Base-by-base conservation (phyloP, 2,888 invertebrate genomes). In the Dynastes tityus region DNA sequence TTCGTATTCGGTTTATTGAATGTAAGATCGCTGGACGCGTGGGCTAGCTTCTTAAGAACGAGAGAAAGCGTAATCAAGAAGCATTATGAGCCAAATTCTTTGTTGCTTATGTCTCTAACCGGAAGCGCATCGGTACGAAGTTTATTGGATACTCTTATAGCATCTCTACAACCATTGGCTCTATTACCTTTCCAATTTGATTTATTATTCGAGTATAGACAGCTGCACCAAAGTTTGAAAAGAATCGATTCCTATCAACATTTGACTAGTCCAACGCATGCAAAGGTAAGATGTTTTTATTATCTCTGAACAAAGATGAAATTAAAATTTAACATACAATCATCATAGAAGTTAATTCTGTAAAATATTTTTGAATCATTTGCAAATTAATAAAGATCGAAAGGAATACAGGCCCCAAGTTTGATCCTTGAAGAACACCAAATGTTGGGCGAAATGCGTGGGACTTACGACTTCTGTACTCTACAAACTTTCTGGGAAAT, bases 1-100 rank as follows among this genome's bases (percentile, higher is more conserved):
- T 97, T 97, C 87, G 93, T 96, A 81, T 93, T 96, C 86, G 97
- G 96, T 64, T 90, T 97, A 80, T 90, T 97, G 76, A 97, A 97
- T 88, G 93, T 96, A 77, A 92, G 95, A 82, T 95, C 96, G n/a
- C 90, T 97, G 83, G 97, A 97, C 85, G 96, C 96, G 49, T 97
- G 97, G 97, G 92, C 96, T 82, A 95, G 95, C 78, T 97, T 96
- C 87, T 91, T 97, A 75, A 92, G 95, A 82, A 95, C 96, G 13
- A 92, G 97, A 82, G 97, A 97, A 87, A 94, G 94, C 22, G 92
- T 96, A 22, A 90, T 97, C 73, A 92, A 93, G 61, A 95, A 95
- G 85, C 96, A 97, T 87, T 97, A 97, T 89, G 92, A 91, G 3
- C 90, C 92, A 8, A 93, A 93, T 84, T 94, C 96, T 68, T 91